Evolutionary conservation across 2,113 vertebrate species (phyloP).

Genomic region (Cheirogaleus medius): DNA sequence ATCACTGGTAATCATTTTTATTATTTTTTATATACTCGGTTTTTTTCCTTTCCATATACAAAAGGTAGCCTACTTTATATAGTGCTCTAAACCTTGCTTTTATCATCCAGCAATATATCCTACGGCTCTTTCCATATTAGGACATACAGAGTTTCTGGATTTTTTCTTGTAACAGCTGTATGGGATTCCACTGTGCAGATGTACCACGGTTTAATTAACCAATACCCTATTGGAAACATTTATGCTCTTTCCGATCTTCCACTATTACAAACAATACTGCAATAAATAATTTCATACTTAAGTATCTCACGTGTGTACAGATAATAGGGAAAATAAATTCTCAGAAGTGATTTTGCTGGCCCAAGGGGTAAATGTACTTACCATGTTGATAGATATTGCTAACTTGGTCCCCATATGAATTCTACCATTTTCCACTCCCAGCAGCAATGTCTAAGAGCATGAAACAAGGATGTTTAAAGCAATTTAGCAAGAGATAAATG

Average conservation of each 20-base stretch:
- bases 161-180: not conserved
- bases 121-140: not conserved
- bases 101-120: not conserved
- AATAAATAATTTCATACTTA: not conserved
- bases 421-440: not conserved
- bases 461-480: not conserved
- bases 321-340: conserved; percentile 16
- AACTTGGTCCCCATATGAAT: conserved; percentile 3
- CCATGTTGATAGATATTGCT: conserved; percentile 12
- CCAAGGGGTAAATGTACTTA: not conserved
- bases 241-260: not conserved
- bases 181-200: not conserved
- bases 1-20: not conserved
- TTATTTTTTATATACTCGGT: not conserved
- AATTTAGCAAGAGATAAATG: not conserved
- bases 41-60: not conserved
- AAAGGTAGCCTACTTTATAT: not conserved
- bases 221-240: not conserved
- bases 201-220: not conserved
- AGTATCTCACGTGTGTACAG: not conserved
- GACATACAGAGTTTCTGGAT: not conserved
- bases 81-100: not conserved
- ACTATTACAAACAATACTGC: not conserved
- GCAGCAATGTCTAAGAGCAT: not conserved
- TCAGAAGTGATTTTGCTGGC: conserved; percentile 6